Evolutionary conservation across 1,140 invertebrate genomes (phyloP).

Genomic region (Sinella curviseta): DNA sequence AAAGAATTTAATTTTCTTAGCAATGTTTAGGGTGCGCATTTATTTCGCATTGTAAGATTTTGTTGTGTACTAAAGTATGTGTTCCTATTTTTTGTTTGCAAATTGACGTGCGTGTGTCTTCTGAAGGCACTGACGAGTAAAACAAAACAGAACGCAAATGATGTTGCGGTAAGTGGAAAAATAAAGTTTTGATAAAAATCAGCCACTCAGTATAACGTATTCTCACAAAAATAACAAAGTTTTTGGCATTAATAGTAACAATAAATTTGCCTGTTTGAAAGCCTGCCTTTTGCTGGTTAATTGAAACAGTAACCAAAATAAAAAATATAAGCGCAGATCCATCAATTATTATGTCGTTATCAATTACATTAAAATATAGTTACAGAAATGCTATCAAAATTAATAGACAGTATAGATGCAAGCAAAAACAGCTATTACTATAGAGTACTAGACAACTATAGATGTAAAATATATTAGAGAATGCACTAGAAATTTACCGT

Average conservation of each 20-base stretch:
- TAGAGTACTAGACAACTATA: too few relatives aligned
- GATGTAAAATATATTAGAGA: too few relatives aligned
- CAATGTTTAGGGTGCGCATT: constrained; percentile 68
- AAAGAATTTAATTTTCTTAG: too few relatives aligned
- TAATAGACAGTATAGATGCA: too few relatives aligned
- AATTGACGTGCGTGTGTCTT: background rate
- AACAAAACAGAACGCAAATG: background rate
- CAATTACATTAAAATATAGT: background rate
- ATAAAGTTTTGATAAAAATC: background rate
- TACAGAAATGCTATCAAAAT: background rate
- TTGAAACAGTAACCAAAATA: background rate
- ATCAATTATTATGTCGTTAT: background rate
- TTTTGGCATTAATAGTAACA: background rate
- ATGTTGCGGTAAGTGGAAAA: background rate
- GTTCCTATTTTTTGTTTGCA: background rate
- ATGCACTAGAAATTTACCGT: too few relatives aligned
- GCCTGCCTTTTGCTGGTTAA: too few relatives aligned
- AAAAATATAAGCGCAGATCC: too few relatives aligned
- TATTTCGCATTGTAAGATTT: background rate
- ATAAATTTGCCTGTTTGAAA: background rate
- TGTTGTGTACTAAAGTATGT: background rate
- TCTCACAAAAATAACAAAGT: background rate
- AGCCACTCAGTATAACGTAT: background rate
- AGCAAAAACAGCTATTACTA: too few relatives aligned
- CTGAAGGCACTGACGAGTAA: background rate